Conservation (phyloP, 2,888 invertebrate genomes). For the Pheosia tremula region DNA sequence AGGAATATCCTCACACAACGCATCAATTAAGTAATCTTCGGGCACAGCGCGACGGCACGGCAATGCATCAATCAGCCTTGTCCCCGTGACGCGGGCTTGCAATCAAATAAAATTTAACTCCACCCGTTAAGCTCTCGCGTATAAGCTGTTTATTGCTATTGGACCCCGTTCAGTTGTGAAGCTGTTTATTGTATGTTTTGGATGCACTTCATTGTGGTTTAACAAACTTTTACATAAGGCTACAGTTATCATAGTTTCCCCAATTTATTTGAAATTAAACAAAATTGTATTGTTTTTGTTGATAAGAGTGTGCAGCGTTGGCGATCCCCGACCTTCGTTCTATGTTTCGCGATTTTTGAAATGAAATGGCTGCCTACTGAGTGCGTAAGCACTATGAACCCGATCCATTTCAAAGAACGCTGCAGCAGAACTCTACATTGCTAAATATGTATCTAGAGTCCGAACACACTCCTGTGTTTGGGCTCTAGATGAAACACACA, state of each 20-base stretch:
- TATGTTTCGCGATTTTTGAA: no score
- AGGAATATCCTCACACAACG: conserved; percentile 31
- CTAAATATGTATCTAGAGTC: no score
- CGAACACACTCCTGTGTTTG: no score
- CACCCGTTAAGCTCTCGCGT: conserved; percentile 50
- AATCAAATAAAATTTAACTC: conserved; percentile 84
- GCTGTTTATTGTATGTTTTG: conserved; percentile 12
- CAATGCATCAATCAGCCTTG: conserved; percentile 78
- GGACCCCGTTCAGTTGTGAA: conserved; percentile 20
- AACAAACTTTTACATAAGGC: neutral
- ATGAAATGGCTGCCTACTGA: no score
- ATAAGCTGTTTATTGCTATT: conserved; percentile 43
- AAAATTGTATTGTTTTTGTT: no score
- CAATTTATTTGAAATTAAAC: conserved; percentile 5
- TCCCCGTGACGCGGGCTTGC: conserved; percentile 65
- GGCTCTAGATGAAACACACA: no score
- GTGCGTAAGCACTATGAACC: no score
- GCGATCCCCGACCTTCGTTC: no score
- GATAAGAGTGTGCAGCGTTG: no score
- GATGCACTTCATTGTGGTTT: neutral
- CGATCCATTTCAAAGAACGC: no score
- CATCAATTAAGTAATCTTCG: conserved; percentile 72
- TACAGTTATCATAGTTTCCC: neutral
- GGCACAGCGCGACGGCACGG: conserved; percentile 51
- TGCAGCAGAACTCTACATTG: no score